Conservation (phyloP, 2,888 invertebrate species). For the Hyles lineata region DNA sequence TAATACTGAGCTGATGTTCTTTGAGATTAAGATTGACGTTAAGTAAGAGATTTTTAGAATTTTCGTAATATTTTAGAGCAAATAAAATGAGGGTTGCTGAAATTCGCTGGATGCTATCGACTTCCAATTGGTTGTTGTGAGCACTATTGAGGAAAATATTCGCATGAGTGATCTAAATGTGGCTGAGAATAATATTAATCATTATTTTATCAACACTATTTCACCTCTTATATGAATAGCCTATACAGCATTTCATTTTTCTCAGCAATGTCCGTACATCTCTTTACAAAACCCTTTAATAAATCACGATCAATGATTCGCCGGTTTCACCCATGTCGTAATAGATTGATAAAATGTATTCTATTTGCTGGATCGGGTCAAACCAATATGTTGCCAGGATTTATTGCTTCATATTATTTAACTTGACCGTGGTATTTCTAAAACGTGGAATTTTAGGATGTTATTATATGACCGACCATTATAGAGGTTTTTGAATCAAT, state of each 20-base stretch:
- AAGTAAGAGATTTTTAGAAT: background rate
- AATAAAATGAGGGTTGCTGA: too few relatives aligned
- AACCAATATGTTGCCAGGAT: slow-evolving; percentile 15
- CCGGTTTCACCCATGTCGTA: background rate
- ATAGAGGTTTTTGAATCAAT: background rate
- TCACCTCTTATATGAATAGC: background rate
- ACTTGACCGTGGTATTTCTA: background rate
- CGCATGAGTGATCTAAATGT: too few relatives aligned
- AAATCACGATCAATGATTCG: slow-evolving; percentile 3
- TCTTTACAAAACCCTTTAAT: background rate
- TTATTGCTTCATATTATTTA: slow-evolving; percentile 17
- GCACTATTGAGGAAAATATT: too few relatives aligned
- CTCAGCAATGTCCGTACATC: background rate
- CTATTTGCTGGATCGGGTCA: slow-evolving; percentile 13
- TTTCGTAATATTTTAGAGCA: too few relatives aligned
- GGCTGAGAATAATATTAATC: too few relatives aligned
- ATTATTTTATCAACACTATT: too few relatives aligned
- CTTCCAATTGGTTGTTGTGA: too few relatives aligned
- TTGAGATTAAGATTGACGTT: background rate
- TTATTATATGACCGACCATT: background rate
- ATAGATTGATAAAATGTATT: slow-evolving; percentile 20
- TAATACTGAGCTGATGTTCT: background rate
- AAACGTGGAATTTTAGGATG: background rate
- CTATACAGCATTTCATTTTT: background rate
- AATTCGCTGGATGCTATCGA: too few relatives aligned